These are phyloP conservation scores for Bembecia ichneumoniformis DNA, from an alignment of 2,888 invertebrate species.

Conservation along the genomic window DNA sequence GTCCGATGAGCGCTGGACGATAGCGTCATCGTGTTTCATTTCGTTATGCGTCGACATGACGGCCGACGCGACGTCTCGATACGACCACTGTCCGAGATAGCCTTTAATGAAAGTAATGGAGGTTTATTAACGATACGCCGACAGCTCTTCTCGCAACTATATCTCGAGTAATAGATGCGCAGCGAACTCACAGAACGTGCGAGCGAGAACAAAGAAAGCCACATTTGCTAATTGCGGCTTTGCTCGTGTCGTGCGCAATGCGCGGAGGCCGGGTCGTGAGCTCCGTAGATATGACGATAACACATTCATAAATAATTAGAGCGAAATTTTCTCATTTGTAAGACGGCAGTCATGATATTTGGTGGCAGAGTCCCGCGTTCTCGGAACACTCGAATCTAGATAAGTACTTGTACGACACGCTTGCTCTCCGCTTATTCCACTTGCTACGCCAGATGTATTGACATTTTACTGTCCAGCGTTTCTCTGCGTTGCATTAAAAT, in stretches of 20 bases:
- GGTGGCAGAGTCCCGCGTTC: constrained; percentile 62
- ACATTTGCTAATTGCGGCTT: constrained; percentile 72
- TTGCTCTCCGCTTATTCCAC: constrained; percentile 47
- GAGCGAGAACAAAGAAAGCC: constrained; percentile 70
- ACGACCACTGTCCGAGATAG: constrained; percentile 64
- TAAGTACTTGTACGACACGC: constrained; percentile 59
- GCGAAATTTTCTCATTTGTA: constrained; percentile 74
- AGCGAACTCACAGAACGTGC: constrained; percentile 53
- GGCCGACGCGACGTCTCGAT: constrained; percentile 61
- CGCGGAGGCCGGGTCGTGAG: constrained; percentile 69
- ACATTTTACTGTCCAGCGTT: too few species aligned
- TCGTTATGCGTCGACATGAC: constrained; percentile 66
- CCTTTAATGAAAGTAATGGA: constrained; percentile 71
- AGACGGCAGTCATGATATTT: constrained; percentile 71
- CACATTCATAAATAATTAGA: constrained; percentile 74
- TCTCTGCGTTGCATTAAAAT: background rate
- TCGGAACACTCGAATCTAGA: constrained; percentile 61
- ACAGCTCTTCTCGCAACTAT: constrained; percentile 44
- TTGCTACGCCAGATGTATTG: background rate
- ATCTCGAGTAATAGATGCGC: constrained; percentile 48
- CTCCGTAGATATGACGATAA: constrained; percentile 69
- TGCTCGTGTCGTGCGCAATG: constrained; percentile 69
- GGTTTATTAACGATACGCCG: constrained; percentile 64
- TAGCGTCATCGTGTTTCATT: constrained; percentile 68
- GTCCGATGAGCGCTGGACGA: constrained; percentile 56